Evolutionary conservation across 2,888 invertebrate genomes (phyloP).

Genomic region (Mechanitis mazaeus): DNA sequence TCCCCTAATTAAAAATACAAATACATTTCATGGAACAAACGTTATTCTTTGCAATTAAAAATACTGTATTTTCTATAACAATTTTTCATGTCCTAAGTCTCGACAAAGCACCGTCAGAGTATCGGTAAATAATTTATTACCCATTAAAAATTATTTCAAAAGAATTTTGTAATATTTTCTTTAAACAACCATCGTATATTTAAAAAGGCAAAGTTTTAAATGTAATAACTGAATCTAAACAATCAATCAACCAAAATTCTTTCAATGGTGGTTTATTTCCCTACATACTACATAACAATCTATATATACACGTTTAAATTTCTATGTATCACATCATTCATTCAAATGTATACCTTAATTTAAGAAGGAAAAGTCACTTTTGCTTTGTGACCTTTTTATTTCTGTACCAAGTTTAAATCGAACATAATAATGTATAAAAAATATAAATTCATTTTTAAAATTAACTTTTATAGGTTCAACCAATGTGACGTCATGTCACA

Average conservation of each 20-base stretch:
- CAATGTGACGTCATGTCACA: background rate
- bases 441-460: background rate
- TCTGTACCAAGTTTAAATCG: constrained; percentile 11
- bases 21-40: constrained; percentile 26
- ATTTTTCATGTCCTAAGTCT: constrained; percentile 13
- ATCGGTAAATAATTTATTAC: constrained; percentile 5
- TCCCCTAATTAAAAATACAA: constrained; percentile 28
- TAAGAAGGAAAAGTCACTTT: constrained; percentile 37
- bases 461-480: background rate
- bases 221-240: no score
- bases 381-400: constrained; percentile 33
- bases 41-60: constrained; percentile 27
- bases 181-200: constrained; percentile 8
- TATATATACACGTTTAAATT: constrained; percentile 61
- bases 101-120: constrained; percentile 10
- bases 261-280: constrained; percentile 27
- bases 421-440: constrained; percentile 4
- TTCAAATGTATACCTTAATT: constrained; percentile 59
- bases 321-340: constrained; percentile 71
- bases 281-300: constrained; percentile 49
- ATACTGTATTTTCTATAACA: constrained; percentile 28
- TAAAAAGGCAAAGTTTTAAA: background rate
- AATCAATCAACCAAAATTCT: background rate
- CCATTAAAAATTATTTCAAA: background rate
- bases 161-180: constrained; percentile 8